Evolutionary conservation across 1,140 invertebrate species (phyloP), one percentile per base, ranked within the genome.

Genomic region (Drosophila littoralis): DNA sequence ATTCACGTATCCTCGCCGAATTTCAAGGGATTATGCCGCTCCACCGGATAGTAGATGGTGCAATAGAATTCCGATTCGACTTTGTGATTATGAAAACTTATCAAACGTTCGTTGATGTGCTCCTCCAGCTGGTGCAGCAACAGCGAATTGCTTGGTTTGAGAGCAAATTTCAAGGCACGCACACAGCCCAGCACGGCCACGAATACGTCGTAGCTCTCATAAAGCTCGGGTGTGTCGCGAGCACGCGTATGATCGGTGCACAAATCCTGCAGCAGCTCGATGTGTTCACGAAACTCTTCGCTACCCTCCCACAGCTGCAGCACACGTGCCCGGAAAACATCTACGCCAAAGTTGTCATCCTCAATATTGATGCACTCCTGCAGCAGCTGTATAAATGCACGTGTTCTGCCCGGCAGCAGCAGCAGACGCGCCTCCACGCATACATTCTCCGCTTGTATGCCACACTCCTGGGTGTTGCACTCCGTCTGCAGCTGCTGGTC

Each of bases 41-140:
- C 65, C 7, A 91, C 86, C 0, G 91, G 91, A 75, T 89, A 79
- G 45, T 78, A 92, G 8, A 92, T 71, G 12, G 86, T 91, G 63
- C 86, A 92, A 51, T 79, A 85, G 57, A 86, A 79, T 45, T 91
- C 79, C 7, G 84, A 86, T 33, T 91, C 90, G 46, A 86, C 65
- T 55, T 81, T 81, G 0, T 75, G 72, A 35, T 67, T 77, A 58
- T 92, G 85, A 17, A 57, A 92, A 6, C 33, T 45, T 7, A 92
- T 72, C 15, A 92, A 45, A 0, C 75, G 75, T n/a, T 72, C 80
- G 61, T 90, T 86, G 12, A 92, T 75, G 1, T 64, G 43, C 15
- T 72, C 46, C 45, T 92, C 82, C 3, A 92, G 46, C 33, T 81
- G 51, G 22, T 72, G 57, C 42, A 91, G 48, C 48, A 92, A 10